Conservation (phyloP, 2,113 vertebrate species). For the Pterophyllum scalare region DNA sequence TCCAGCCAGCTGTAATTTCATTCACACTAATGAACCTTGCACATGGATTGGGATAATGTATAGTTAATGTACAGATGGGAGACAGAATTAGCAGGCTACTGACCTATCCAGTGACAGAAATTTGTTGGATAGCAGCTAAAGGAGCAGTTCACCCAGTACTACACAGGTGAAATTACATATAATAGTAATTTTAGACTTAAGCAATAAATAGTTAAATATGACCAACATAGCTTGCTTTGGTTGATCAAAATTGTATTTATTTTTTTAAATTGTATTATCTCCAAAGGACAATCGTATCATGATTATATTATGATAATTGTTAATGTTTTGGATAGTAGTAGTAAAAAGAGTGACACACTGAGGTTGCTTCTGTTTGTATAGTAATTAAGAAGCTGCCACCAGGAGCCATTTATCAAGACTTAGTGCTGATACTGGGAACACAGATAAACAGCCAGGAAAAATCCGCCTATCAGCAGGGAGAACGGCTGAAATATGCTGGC, state of each 20-base stretch:
- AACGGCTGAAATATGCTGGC: too few relatives aligned
- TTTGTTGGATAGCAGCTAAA: conserved; percentile 47
- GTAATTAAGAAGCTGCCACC: too few relatives aligned
- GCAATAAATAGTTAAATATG: background rate
- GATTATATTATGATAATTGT: too few relatives aligned
- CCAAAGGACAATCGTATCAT: too few relatives aligned
- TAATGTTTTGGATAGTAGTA: too few relatives aligned
- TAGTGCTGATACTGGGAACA: too few relatives aligned
- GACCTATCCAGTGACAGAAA: conserved; percentile 62
- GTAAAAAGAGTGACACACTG: too few relatives aligned
- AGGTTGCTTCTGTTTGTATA: too few relatives aligned
- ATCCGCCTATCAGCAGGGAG: too few relatives aligned
- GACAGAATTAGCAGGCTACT: conserved; percentile 52
- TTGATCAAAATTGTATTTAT: background rate
- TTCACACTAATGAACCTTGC: conserved; percentile 77
- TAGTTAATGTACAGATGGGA: conserved; percentile 77
- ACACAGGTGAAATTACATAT: conserved; percentile 33
- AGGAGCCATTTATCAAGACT: too few relatives aligned
- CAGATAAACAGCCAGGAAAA: too few relatives aligned
- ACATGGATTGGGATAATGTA: conserved; percentile 74
- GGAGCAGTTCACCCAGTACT: conserved; percentile 22
- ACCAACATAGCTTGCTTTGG: background rate
- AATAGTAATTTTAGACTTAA: conserved; percentile 20
- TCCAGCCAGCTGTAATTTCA: conserved; percentile 75
- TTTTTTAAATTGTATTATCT: too few relatives aligned